Evolutionary conservation across 2,113 vertebrate species (phyloP).

Genomic region (Toxostoma redivivum): DNA sequence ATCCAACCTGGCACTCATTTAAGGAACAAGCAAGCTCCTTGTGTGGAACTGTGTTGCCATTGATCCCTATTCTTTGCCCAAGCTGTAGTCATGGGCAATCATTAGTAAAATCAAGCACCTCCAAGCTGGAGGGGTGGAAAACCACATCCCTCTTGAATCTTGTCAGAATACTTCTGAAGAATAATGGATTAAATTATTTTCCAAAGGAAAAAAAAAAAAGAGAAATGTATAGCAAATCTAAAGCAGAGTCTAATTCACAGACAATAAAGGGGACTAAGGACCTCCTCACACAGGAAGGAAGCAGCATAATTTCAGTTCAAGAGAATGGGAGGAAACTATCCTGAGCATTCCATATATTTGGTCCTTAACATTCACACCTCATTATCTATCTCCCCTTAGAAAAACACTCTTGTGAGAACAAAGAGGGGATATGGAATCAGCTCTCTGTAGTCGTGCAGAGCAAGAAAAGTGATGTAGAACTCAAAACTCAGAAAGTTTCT

Average conservation of each 20-base stretch:
- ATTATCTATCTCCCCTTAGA: neutral
- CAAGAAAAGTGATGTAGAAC: neutral
- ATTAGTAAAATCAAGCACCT: neutral
- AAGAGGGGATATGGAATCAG: neutral
- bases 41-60: neutral
- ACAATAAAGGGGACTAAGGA: neutral
- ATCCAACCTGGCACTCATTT: neutral
- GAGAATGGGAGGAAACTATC: neutral
- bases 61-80: neutral
- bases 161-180: neutral
- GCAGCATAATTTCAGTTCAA: neutral
- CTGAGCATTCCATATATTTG: neutral
- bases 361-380: neutral
- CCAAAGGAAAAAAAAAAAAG: neutral
- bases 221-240: neutral
- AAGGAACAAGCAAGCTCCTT: neutral
- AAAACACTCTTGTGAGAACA: neutral
- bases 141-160: neutral
- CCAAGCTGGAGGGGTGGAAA: neutral
- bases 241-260: neutral
- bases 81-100: neutral
- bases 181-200: neutral
- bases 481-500: neutral
- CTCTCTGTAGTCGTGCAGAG: rapidly evolving
- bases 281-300: neutral